Evolutionary conservation across 2,888 invertebrate genomes (phyloP).

Genomic region (Polydrusus pterygomalis): DNA sequence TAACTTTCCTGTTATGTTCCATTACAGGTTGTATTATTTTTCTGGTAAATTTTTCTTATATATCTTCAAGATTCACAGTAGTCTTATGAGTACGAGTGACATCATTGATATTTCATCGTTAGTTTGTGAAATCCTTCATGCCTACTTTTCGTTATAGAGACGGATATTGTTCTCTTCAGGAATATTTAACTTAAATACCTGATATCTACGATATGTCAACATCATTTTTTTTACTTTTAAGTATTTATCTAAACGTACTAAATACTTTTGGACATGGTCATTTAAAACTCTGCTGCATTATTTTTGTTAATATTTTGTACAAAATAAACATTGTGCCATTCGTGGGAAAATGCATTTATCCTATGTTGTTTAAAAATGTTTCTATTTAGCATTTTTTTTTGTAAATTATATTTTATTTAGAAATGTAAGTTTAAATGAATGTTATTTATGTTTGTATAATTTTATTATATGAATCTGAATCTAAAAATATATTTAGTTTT

Average conservation of each 20-base stretch:
- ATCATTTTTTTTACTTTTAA: no score
- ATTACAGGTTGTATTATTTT: no score
- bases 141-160: no score
- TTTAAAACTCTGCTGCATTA: slow-evolving; percentile 39
- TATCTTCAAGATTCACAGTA: no score
- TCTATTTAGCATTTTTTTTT: slow-evolving; percentile 57
- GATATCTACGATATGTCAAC: no score
- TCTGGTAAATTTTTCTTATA: no score
- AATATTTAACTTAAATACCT: no score
- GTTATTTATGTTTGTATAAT: slow-evolving; percentile 68
- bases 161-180: no score
- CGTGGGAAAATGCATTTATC: slow-evolving; percentile 67
- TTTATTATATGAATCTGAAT: slow-evolving; percentile 60
- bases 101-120: no score
- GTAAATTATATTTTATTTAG: slow-evolving; percentile 62
- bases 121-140: no score
- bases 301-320: slow-evolving; percentile 48
- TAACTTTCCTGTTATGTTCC: no score
- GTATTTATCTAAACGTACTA: neutral
- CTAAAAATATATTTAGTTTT: slow-evolving; percentile 59
- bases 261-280: slow-evolving; percentile 19
- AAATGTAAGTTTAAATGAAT: slow-evolving; percentile 63
- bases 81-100: no score
- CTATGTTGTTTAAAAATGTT: slow-evolving; percentile 58
- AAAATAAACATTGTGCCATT: slow-evolving; percentile 66